Evolutionary conservation across 1,140 invertebrate species (phyloP).

Genomic region (Ptiloglossa arizonensis): DNA sequence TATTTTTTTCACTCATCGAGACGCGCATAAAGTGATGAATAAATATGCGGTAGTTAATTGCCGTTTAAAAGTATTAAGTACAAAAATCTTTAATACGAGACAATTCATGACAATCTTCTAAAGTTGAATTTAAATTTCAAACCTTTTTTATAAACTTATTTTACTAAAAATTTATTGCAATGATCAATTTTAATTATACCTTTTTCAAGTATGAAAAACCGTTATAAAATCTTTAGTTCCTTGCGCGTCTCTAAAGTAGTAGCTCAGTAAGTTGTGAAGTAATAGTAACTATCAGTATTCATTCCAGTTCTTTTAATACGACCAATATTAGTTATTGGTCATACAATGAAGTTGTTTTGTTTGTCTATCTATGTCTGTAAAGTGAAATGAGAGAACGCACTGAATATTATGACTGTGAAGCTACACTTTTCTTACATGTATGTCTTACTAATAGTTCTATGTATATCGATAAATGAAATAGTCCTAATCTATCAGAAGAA

Average conservation of each 20-base stretch:
- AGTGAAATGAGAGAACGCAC: conserved; percentile 7
- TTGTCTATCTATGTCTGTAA: conserved; percentile 21
- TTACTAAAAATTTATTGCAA: background rate
- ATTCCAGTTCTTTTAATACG: conserved; percentile 64
- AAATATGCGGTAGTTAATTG: background rate
- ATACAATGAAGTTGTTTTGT: conserved; percentile 16
- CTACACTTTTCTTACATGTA: conserved; percentile 31
- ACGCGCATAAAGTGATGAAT: background rate
- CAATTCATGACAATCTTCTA: conserved; percentile 13
- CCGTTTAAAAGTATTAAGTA: background rate
- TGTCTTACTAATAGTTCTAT: background rate
- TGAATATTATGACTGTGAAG: conserved; percentile 30
- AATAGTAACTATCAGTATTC: conserved; percentile 68
- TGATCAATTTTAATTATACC: background rate
- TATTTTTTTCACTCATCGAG: conserved; percentile 6
- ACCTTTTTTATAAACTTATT: background rate
- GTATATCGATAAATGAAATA: conserved; percentile 4
- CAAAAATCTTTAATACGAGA: background rate
- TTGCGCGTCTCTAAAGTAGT: conserved; percentile 22
- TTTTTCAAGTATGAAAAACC: conserved; percentile 10
- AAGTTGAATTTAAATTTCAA: conserved; percentile 1
- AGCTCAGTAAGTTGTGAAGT: conserved; percentile 39
- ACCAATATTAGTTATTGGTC: conserved; percentile 36
- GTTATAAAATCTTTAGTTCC: conserved; percentile 14
- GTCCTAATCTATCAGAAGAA: background rate